Conservation (phyloP, 2,113 vertebrate species). For the Ciconia stormi region DNA sequence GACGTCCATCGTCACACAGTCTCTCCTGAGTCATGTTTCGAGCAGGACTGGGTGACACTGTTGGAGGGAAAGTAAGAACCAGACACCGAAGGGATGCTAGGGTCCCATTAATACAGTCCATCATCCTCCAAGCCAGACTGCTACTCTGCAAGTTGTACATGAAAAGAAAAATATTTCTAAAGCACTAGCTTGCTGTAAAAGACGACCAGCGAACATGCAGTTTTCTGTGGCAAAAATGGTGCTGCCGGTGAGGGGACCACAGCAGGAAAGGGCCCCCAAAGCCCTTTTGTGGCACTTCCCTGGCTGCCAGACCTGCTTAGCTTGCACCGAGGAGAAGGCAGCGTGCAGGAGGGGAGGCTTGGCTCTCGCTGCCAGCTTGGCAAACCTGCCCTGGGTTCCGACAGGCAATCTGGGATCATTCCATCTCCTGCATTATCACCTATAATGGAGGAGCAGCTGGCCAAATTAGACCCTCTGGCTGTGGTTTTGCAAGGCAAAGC, state of each 20-base stretch:
- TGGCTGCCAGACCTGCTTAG: background rate
- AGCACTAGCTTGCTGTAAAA: background rate
- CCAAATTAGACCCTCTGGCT: background rate
- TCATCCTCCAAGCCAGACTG: background rate
- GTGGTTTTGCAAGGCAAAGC: background rate
- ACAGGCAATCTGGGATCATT: background rate
- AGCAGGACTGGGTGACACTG: conserved; percentile 22
- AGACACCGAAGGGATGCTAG: background rate
- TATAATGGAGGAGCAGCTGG: conserved; percentile 45
- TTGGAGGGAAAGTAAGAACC: background rate
- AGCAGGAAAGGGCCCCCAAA: background rate
- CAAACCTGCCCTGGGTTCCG: background rate
- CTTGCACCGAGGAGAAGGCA: background rate
- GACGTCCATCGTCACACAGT: conserved; percentile 43
- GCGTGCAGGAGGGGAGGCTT: background rate
- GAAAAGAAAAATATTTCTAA: background rate
- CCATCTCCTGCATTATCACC: conserved; percentile 32
- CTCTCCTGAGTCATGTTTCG: conserved; percentile 16
- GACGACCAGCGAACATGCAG: accelerated
- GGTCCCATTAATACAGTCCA: background rate
- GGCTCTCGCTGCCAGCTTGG: background rate
- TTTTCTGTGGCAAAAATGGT: background rate
- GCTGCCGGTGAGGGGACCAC: background rate
- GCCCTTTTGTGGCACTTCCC: background rate
- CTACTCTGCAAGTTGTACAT: accelerated